Conservation (phyloP, 2,113 vertebrate species). For the Puntigrus tetrazona region DNA sequence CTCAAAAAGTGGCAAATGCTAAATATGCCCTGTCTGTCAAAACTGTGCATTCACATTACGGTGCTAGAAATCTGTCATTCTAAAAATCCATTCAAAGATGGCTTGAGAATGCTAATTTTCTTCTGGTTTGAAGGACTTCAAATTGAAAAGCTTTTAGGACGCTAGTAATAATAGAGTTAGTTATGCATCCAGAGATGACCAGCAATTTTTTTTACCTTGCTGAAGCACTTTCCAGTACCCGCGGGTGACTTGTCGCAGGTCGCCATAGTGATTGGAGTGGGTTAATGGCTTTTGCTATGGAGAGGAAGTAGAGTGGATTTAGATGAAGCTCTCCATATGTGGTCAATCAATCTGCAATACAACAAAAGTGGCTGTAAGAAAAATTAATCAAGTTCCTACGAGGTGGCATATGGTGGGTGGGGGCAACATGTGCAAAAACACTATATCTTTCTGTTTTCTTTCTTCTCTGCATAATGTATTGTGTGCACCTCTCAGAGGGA, state of each 20-base stretch:
- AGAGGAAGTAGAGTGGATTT: conserved; percentile 3
- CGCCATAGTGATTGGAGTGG: background rate
- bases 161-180: background rate
- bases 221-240: background rate
- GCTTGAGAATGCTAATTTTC: background rate
- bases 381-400: conserved; percentile 49
- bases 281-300: conserved; percentile 19
- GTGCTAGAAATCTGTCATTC: background rate
- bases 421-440: background rate
- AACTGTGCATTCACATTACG: background rate
- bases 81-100: background rate
- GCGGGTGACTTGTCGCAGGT: background rate
- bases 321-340: conserved; percentile 28
- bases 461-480: background rate
- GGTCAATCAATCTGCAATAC: conserved; percentile 44
- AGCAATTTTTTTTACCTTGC: background rate
- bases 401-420: conserved; percentile 24
- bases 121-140: background rate
- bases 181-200: background rate
- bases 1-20: background rate
- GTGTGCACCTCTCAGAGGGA: conserved; percentile 3
- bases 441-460: background rate
- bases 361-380: conserved; percentile 42
- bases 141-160: background rate
- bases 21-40: background rate